Percentiles rank a stretch among this genome's conserved stretches.
phyloP scores from a whole-genome alignment of 2,113 vertebrate genomes.

The Paramormyrops kingsleyae region DNA sequence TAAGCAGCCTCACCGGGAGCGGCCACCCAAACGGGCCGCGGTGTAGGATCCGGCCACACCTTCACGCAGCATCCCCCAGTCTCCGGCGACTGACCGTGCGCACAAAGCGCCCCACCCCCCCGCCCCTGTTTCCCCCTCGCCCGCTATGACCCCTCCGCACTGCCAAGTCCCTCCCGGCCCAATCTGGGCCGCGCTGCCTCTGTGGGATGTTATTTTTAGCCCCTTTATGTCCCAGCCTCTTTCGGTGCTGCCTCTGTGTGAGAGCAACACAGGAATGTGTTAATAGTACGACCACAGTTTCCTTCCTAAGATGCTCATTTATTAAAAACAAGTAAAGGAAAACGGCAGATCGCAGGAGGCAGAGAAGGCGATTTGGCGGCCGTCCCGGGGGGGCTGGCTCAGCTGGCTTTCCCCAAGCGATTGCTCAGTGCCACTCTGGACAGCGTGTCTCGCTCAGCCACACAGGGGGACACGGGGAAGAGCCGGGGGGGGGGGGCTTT shows the following conservation, averaged over 20 bases:
- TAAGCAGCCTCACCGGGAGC: constrained; percentile 8
- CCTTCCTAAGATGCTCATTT: constrained; percentile 44
- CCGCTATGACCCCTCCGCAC: neutral
- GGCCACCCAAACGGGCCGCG: neutral
- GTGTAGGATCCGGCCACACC: constrained; percentile 25
- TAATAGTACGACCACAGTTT: constrained; percentile 56
- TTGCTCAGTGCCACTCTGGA: neutral
- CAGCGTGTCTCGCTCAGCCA: neutral
- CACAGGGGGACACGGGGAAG: neutral
- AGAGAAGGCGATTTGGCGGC: neutral
- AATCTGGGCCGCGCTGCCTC: neutral
- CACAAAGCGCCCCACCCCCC: neutral
- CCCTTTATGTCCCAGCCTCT: constrained; percentile 18
- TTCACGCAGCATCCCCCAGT: neutral
- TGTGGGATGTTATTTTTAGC: constrained; percentile 22
- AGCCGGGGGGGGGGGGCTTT: neutral
- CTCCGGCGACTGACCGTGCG: neutral
- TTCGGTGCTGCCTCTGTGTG: constrained; percentile 25
- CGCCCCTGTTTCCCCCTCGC: neutral
- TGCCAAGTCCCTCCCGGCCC: neutral
- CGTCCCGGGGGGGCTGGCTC: neutral
- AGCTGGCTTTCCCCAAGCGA: neutral
- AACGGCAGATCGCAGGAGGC: neutral
- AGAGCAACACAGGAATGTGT: constrained; percentile 55
- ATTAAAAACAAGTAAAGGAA: constrained; percentile 26